Evolutionary conservation across 1,140 invertebrate genomes (phyloP), one percentile per base, ranked within the genome.

Genomic region (Caenorhabditis brenneri): DNA sequence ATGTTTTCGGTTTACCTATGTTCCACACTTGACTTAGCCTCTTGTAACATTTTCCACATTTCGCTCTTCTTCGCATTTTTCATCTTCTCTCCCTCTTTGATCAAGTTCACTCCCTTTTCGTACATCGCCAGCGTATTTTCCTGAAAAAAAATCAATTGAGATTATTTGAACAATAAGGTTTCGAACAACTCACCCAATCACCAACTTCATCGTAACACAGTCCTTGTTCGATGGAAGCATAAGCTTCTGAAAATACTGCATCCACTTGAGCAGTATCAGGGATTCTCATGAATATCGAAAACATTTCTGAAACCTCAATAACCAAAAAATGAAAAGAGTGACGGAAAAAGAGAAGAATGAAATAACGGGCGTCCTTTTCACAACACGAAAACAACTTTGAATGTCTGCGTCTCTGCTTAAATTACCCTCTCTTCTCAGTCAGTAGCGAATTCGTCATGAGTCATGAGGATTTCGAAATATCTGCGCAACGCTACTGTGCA

Each of bases 141-240:
- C 81, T 85, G 29, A 65, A 80, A 81, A 48, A 83, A 46, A 55
- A 80, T 33, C 12, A 10, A 33, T 80, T 83, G 2, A 48, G 10
- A 27, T 0, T n/a, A n/a, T n/a, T n/a, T 49, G 42, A 5, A 5
- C 10, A 24, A 27, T 33, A n/a, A n/a, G n/a, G n/a, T 22, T 80
- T 69, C 2, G n/a, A 80, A 48, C 4, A 39, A 84, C 81, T 55
- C 33, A 86, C 85, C 31, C 49, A 80, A 1, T 84, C 85, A 12
- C 42, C n/a, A 33, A 79, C 79, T 39, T 87, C 86, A 79, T 87
- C 86, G 33, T 86, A 87, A 29, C 65, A 86, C 1, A 87, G 33
- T 29, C 86, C 86, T 33, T 87, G 86, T 69, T 87, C 86, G 33
- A 85, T 65, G 36, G 81, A 86, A 6, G 86, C 86, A 48, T 87